These are phyloP conservation scores for Uromys caudimaculatus DNA, from an alignment of 2,797 vertebrate species.

Conservation along the genomic window DNA sequence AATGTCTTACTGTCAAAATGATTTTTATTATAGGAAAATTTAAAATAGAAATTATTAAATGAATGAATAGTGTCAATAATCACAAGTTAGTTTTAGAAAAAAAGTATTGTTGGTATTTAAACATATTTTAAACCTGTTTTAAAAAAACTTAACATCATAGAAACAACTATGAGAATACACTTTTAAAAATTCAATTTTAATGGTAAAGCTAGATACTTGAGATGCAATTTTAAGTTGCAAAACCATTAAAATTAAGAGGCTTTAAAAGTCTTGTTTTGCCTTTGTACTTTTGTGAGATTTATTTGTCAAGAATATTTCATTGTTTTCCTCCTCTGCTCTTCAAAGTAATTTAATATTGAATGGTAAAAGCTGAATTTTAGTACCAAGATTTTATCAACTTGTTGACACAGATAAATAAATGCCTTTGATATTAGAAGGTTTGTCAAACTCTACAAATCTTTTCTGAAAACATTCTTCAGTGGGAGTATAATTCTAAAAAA, in stretches of 20 bases:
- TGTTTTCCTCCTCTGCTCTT: conserved; percentile 55
- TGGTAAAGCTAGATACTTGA: neutral
- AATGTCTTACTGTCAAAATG: neutral
- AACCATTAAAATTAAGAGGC: neutral
- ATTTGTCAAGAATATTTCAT: conserved; percentile 40
- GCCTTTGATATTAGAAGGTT: neutral
- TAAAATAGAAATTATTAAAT: neutral
- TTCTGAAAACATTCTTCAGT: neutral
- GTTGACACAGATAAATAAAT: neutral
- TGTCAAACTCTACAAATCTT: conserved; percentile 25
- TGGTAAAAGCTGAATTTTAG: conserved; percentile 39
- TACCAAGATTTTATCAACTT: conserved; percentile 26
- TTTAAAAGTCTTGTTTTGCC: neutral
- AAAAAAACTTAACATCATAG: neutral
- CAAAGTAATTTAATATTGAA: conserved; percentile 40
- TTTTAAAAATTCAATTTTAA: neutral
- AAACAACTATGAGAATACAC: neutral
- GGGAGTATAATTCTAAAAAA: conserved; percentile 31
- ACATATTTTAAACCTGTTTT: neutral
- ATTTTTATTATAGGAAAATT: neutral
- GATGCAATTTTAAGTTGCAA: neutral
- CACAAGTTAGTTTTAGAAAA: neutral
- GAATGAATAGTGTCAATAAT: neutral
- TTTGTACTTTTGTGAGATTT: conserved; percentile 31
- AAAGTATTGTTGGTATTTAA: neutral